Evolutionary conservation across 1,140 invertebrate species (phyloP), one percentile per base, ranked within the genome.

Genomic region (Ceratina japonica): DNA sequence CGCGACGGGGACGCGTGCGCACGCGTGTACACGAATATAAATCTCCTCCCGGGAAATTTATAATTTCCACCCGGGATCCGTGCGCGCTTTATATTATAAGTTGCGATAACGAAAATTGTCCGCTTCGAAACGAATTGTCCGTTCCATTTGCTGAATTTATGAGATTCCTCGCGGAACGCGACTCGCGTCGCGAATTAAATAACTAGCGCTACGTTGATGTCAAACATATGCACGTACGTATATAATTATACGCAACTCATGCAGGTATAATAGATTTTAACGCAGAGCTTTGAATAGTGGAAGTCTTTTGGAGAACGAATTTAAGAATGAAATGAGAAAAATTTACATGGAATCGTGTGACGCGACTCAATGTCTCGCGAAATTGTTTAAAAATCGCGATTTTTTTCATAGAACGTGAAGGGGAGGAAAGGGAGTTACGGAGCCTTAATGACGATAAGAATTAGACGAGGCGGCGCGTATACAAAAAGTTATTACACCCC

Each of bases 41-140:
- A 63, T 72, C 59, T 13, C 52, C 22, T 52, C 22, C 18, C 20
- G 56, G 8, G 44, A 49, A 79, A 79, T 73, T 72, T 73, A 66
- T 69, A 69, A 69, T 44, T 44, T 44, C 37, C 63, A 82, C 82
- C 82, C 58, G 54, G 68, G 63, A 66, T 72, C 75, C 73, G 79
- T 79, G 16, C 66, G 31, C 65, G 66, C 59, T 66, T 44, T 44
- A 8, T 10, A 44, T 44, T 44, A 8, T 10, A 44, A 44, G 56
- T 49, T 63, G 56, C 27, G 82, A 83, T 79, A 73, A 71, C 74
- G 64, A 65, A 54, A 69, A 27, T 69, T 54, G 52, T 69, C 49
- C 20, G 49, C 20, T 54, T 69, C 22, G 13, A 5, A 66, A 49
- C 1, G 20, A 8, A 54, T 69, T 31, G 10, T 13, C 20, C 24